Evolutionary conservation across 2,888 invertebrate genomes (phyloP).

Genomic region (Nycteola revayana): DNA sequence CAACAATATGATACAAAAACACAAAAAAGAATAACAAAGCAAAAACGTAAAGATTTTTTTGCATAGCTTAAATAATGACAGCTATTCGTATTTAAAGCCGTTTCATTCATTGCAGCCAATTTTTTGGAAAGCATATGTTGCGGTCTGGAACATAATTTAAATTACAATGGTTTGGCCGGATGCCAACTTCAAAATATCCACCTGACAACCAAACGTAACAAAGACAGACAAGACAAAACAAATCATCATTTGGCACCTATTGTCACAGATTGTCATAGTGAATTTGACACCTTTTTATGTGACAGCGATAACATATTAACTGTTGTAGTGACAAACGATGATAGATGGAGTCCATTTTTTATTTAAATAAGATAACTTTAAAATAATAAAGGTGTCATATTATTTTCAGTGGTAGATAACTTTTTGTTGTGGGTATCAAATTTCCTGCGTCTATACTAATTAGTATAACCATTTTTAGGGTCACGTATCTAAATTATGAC

Average conservation of each 20-base stretch:
- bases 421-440: too few species aligned
- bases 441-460: too few species aligned
- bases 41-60: too few species aligned
- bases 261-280: conserved; percentile 12
- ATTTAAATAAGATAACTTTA: too few species aligned
- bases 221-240: conserved; percentile 30
- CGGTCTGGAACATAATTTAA: conserved; percentile 42
- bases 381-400: too few species aligned
- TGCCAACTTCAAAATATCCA: conserved; percentile 54
- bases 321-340: conserved; percentile 7
- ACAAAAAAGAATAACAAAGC: too few species aligned
- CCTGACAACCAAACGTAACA: conserved; percentile 40
- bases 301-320: conserved; percentile 9
- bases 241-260: conserved; percentile 29
- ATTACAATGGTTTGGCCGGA: conserved; percentile 51
- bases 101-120: conserved; percentile 20
- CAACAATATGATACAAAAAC: too few species aligned
- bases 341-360: too few species aligned
- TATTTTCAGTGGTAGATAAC: too few species aligned
- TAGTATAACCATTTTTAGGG: too few species aligned
- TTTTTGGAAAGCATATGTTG: conserved; percentile 37
- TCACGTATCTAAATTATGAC: too few species aligned
- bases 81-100: conserved; percentile 17
- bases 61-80: conserved; percentile 13
- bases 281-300: conserved; percentile 10